A percentile compares a stretch with the other conserved stretches of the same genome.
Conservation (phyloP, 2,113 vertebrate species). For the Monopterus albus region DNA sequence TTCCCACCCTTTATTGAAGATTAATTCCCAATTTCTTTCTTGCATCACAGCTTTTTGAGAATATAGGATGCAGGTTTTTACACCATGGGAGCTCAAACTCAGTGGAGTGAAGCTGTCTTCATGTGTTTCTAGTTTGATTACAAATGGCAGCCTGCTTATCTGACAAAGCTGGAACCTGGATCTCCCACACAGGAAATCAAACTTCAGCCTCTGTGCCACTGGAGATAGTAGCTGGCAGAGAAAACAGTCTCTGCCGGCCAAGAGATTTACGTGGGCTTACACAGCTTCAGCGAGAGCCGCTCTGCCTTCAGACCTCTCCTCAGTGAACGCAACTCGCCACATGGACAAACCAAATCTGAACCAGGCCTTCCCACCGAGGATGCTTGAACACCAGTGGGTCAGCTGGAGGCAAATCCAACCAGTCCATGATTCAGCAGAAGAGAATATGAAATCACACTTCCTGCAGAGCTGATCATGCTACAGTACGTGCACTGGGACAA, state of each 20-base stretch:
- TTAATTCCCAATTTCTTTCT: background rate
- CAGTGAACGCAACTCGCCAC: background rate
- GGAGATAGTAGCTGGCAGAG: conserved; percentile 36
- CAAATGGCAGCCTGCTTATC: conserved; percentile 9
- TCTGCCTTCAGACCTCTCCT: conserved; percentile 25
- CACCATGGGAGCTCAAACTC: background rate
- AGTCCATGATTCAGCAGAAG: background rate
- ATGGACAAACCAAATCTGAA: background rate
- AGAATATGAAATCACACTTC: background rate
- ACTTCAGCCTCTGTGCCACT: conserved; percentile 38
- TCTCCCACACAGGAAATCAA: conserved; percentile 52
- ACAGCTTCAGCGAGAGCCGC: conserved; percentile 18
- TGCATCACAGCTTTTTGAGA: no score
- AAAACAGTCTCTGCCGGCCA: conserved; percentile 15
- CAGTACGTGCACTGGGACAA: no score
- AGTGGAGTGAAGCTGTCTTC: conserved; percentile 8
- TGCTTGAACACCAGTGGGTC: conserved; percentile 5
- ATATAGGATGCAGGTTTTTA: background rate
- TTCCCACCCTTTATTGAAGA: background rate
- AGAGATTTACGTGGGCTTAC: conserved; percentile 50
- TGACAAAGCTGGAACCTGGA: conserved; percentile 28
- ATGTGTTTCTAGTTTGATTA: conserved; percentile 3
- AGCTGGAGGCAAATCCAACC: background rate
- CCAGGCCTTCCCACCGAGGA: background rate
- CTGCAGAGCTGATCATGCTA: background rate